phyloP scores from a whole-genome alignment of 1,140 invertebrate genomes.

The Cephus cinctus region DNA sequence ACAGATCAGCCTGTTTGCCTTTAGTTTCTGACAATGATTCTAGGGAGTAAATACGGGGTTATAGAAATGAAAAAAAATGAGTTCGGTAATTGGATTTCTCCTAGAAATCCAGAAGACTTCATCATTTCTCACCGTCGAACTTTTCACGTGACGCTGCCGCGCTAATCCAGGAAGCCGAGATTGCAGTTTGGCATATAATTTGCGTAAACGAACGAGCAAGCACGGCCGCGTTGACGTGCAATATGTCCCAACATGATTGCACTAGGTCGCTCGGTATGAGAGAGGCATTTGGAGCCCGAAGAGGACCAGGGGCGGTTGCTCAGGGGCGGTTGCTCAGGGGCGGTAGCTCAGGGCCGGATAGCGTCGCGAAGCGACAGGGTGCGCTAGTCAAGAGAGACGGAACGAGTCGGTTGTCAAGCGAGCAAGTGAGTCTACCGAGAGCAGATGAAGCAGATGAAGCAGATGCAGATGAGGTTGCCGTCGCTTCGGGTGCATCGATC shows the following conservation, averaged over 20 bases:
- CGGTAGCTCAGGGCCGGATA: neutral
- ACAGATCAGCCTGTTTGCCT: too few species aligned
- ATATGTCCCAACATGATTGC: conserved; percentile 54
- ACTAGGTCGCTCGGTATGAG: conserved; percentile 34
- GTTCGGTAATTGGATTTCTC: too few species aligned
- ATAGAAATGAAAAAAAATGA: too few species aligned
- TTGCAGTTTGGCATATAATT: conserved; percentile 55
- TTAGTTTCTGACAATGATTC: too few species aligned
- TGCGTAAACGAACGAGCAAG: conserved; percentile 52
- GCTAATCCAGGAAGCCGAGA: too few species aligned
- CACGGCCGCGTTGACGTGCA: conserved; percentile 49
- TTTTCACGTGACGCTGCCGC: too few species aligned
- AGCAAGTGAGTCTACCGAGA: conserved; percentile 8
- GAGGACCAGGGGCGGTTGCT: conserved; percentile 9
- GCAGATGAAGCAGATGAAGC: conserved; percentile 3
- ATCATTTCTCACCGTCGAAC: conserved; percentile 44
- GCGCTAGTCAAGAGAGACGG: too few species aligned
- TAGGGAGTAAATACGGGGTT: too few species aligned
- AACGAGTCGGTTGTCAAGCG: conserved; percentile 12
- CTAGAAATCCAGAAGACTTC: too few species aligned
- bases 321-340: conserved; percentile 23
- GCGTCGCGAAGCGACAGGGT: too few species aligned
- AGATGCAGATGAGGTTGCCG: conserved; percentile 48
- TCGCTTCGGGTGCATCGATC: conserved; percentile 44
- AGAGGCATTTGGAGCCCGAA: conserved; percentile 34